Base-by-base conservation (phyloP, 2,888 invertebrate species). In the Sinhomidia bicolor region DNA sequence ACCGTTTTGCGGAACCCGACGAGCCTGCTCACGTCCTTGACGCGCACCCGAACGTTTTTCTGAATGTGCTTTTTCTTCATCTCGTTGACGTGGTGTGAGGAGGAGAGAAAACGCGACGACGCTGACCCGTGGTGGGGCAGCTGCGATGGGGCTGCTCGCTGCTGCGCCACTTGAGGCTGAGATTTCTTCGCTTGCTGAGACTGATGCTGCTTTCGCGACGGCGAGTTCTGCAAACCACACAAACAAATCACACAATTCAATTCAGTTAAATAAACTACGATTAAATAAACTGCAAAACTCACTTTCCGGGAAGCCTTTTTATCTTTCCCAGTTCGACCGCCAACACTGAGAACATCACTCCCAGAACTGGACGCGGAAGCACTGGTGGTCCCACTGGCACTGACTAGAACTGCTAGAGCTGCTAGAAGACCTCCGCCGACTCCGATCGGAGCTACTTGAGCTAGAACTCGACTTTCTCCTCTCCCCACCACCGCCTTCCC, bases 61-160 rank as follows among this genome's bases (percentile, higher is more conserved):
- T 62, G 2, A 12, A 85, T 60, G 32, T 78, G 32, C 44, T 29
- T 29, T 23, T 47, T 41, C 57, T 78, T 85, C 76, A 62, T n/a
- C n/a, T 26, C 26, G 2, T 85, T 68, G 0, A 85, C 36, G 10
- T 17, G 62, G 44, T 76, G 60, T 1, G 29, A n/a, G 5, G 76
- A 44, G 0, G 29, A 62, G 10, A 85, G 78, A 47, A 78, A 85
- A 5, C 78, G 10, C 17, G 76, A 62, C 9, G 85, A 85, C 5
- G 85, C 85, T 0, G 29, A 44, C 10, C 82, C 82, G 51, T 82
- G 82, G 5, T 62, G 83, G n/a, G n/a, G n/a, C 54, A 26, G 57
- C n/a, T 74, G 84, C n/a, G 20, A 12, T 12, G 51, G 82, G 4
- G 26, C 51, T 51, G 51, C 51, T 9, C 51, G 51, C 51, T 14